Percentiles rank a stretch among this genome's conserved stretches.
phyloP scores from a whole-genome alignment of 1,140 invertebrate genomes.

The Ooceraea biroi region DNA sequence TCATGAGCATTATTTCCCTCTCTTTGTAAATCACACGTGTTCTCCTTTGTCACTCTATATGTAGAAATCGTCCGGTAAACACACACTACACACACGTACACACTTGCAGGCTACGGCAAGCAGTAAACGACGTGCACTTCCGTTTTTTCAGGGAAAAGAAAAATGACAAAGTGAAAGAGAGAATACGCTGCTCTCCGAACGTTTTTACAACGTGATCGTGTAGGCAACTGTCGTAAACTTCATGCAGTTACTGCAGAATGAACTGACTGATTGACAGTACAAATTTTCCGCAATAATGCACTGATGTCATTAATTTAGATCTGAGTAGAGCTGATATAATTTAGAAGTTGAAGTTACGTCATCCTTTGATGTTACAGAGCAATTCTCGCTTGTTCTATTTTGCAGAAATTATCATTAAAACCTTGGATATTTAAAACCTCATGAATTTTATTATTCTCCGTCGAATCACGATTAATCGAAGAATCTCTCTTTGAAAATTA shows the following conservation, averaged over 20 bases:
- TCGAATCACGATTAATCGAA: no score
- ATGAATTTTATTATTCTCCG: no score
- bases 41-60: background rate
- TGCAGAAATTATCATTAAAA: no score
- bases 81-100: background rate
- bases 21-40: background rate
- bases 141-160: constrained; percentile 13
- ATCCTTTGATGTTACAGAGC: background rate
- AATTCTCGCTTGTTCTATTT: background rate
- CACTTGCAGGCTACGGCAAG: background rate
- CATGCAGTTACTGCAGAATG: background rate
- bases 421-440: no score
- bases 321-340: background rate
- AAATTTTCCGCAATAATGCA: background rate
- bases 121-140: constrained; percentile 24
- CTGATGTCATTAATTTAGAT: background rate
- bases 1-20: no score
- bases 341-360: background rate
- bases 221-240: background rate
- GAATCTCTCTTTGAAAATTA: no score
- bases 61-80: no score
- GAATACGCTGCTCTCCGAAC: background rate
- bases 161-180: background rate
- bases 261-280: background rate
- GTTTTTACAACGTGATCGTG: background rate